phyloP scores from a whole-genome alignment of 1,140 invertebrate species.

The Drosophila subobscura region DNA sequence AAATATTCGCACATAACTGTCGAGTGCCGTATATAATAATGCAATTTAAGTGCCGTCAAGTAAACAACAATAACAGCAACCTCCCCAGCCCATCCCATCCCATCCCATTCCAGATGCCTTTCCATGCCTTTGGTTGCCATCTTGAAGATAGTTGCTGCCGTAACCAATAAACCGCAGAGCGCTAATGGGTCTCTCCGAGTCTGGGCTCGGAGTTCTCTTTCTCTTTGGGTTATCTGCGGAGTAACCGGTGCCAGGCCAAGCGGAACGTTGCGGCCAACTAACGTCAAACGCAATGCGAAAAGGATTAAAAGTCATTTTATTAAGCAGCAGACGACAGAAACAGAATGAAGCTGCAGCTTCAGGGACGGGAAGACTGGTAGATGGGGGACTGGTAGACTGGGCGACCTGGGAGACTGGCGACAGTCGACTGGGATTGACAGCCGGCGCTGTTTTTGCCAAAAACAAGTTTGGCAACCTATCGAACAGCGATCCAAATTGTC shows the following conservation, averaged over 20 bases:
- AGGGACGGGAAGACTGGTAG: not conserved
- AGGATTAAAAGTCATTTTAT: slow-evolving; percentile 82
- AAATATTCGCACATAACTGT: slow-evolving; percentile 82
- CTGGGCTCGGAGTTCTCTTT: not conserved
- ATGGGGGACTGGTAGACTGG: not conserved
- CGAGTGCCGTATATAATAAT: slow-evolving; percentile 75
- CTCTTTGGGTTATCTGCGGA: slow-evolving; percentile 22
- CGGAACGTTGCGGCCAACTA: slow-evolving; percentile 59
- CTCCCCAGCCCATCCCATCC: slow-evolving; percentile 26
- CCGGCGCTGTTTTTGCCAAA: slow-evolving; percentile 56
- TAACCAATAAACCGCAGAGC: slow-evolving; percentile 76
- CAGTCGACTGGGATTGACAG: slow-evolving; percentile 51
- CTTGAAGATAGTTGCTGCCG: slow-evolving; percentile 52
- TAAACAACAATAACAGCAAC: slow-evolving; percentile 19
- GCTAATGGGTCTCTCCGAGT: slow-evolving; percentile 56
- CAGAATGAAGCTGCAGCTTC: slow-evolving; percentile 8
- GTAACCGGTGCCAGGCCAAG: slow-evolving; percentile 18
- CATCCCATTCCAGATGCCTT: not conserved
- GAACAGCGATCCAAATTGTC: slow-evolving; percentile 43
- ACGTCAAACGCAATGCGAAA: slow-evolving; percentile 79
- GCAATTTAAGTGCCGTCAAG: slow-evolving; percentile 64
- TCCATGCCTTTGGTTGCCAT: slow-evolving; percentile 13
- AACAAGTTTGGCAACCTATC: slow-evolving; percentile 66
- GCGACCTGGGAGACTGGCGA: slow-evolving; percentile 9
- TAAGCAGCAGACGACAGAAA: slow-evolving; percentile 54